Evolutionary conservation across 2,888 invertebrate species (phyloP).

Genomic region (Pterostichus niger): DNA sequence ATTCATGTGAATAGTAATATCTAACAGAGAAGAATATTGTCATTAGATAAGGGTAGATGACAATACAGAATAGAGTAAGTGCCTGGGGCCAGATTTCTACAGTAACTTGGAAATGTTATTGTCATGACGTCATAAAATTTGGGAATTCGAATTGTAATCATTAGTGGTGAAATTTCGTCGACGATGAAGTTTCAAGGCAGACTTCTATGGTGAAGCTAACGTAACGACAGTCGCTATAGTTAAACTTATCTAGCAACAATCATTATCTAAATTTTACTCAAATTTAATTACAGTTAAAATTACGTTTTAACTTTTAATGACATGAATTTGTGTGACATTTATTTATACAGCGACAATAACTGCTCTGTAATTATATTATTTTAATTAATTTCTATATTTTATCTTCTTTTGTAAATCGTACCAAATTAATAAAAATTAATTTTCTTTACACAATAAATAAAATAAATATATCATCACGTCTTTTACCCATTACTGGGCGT

Average conservation of each 20-base stretch:
- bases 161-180: slow-evolving; percentile 20
- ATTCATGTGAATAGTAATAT: not conserved
- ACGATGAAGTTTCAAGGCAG: slow-evolving; percentile 16
- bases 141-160: not conserved
- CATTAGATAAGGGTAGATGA: slow-evolving; percentile 14
- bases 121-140: slow-evolving; percentile 21
- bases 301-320: no score
- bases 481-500: no score
- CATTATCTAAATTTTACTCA: not conserved
- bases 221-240: not conserved
- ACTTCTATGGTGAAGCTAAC: slow-evolving; percentile 1
- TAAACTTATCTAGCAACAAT: not conserved
- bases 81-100: slow-evolving; percentile 5
- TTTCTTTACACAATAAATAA: no score
- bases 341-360: no score
- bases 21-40: no score
- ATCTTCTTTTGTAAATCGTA: no score
- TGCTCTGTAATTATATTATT: no score
- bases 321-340: no score
- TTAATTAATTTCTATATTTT: no score
- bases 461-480: no score
- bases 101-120: not conserved
- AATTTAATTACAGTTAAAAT: not conserved
- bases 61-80: not conserved
- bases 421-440: no score